Evolutionary conservation across 2,113 vertebrate genomes (phyloP), one percentile per base, ranked within the genome.

Genomic region (Clarias magur): DNA sequence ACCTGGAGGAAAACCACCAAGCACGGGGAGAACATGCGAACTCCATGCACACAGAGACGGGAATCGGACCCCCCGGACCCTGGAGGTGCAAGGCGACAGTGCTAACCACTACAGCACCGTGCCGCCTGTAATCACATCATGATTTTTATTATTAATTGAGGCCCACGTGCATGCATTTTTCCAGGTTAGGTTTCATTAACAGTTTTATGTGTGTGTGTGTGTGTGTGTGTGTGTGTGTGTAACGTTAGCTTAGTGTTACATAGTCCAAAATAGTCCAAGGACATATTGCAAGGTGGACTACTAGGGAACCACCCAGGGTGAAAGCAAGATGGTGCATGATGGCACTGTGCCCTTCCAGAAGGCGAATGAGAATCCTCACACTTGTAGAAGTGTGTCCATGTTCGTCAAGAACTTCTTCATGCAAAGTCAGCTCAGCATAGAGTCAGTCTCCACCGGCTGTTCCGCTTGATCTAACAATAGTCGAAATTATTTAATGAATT

Each of bases 231-330:
- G 76, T 73, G 30, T 73, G 30, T 75, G 30, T 42, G 56, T 62
- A 30, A 34, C 13, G 59, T 82, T n/a, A 27, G 11, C 27, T 65
- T 48, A 65, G 53, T 53, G 15, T 60, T 59, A 11, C 60, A 8
- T 48, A 17, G 4, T 67, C 62, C 67, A 67, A 82, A 82, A 82
- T 48, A n/a, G 81, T 82, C 81, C 27, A 65, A 53, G 38, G 25
- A 67, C 30, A 67, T 82, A 82, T 82, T 48, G 62, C 25, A 53
- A 82, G 38, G 59, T 82, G 59, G 13, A 82, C 62, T 1, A 53
- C 80, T 53, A 53, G 60, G 60, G 48, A 82, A 82, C 80, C 59
- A 63, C 80, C 59, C 63, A 15, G 80, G 57, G 30, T 25, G 59
- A 63, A 82, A 42, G 21, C 81, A 82, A 82, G 81, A 67, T 82